phyloP scores from a whole-genome alignment of 2,797 vertebrate species.

The Ibycter americanus region DNA sequence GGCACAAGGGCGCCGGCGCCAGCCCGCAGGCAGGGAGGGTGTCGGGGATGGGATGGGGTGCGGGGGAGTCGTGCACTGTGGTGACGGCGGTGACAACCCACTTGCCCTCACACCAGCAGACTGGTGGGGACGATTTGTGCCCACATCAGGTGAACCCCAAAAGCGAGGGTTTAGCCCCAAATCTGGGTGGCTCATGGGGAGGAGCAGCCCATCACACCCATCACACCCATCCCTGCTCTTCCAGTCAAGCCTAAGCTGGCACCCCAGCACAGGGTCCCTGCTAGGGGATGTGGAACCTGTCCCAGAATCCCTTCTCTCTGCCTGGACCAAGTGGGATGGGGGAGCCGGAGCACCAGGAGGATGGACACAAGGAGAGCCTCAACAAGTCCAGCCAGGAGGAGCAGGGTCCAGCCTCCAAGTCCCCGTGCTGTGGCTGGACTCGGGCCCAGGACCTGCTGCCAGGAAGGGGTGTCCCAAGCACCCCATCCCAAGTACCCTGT shows the following conservation, averaged over 20 bases:
- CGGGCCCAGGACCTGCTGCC: accelerated
- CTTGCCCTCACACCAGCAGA: neutral
- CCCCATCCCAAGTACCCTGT: accelerated
- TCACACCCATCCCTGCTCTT: neutral
- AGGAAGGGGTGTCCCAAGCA: neutral
- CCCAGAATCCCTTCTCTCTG: neutral
- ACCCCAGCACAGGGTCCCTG: neutral
- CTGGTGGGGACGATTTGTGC: accelerated
- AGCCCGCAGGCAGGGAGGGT: slow-evolving; percentile 38
- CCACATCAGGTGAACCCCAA: accelerated
- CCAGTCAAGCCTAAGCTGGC: neutral
- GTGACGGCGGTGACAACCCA: neutral
- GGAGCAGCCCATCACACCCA: neutral
- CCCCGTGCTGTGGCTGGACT: accelerated
- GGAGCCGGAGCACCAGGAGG: accelerated
- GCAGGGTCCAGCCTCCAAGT: accelerated
- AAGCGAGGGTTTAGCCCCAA: neutral
- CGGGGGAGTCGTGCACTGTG: neutral
- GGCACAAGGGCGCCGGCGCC: slow-evolving; percentile 51
- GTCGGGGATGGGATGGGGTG: neutral
- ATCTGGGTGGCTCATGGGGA: neutral
- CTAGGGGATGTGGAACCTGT: neutral
- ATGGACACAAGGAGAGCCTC: accelerated
- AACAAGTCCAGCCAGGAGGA: accelerated
- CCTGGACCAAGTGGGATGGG: accelerated